Evolutionary conservation across 1,140 invertebrate species (phyloP), one percentile per base, ranked within the genome.

Genomic region (Patella vulgata): DNA sequence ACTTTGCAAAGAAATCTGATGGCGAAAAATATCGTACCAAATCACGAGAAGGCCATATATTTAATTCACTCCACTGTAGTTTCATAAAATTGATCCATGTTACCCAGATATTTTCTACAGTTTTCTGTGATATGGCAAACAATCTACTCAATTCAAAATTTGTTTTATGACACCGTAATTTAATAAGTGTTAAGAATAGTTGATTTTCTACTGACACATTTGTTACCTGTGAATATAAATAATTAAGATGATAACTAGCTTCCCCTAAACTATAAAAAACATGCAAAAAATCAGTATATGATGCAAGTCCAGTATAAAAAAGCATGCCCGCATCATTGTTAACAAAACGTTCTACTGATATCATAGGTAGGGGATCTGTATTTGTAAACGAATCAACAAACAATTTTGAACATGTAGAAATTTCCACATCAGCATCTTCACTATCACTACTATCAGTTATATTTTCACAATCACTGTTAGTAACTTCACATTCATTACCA

Each of bases 311-410:
- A 48, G 67, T 72, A 54, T 69, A 70, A 66, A 64, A 70, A 14
- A 61, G 31, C 2, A 69, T 30, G 8, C 40, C 56, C 85, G 89
- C 17, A 86, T 85, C 3, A 77, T 50, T 28, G 76, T 68, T 36
- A 90, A 92, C 77, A 87, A 88, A 77, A 12, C 48, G n/a, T 30
- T 65, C 48, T n/a, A n/a, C n/a, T n/a, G n/a, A n/a, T n/a, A n/a
- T n/a, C n/a, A n/a, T n/a, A n/a, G n/a, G n/a, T n/a, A n/a, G n/a
- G n/a, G n/a, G n/a, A n/a, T n/a, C n/a, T n/a, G n/a, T n/a, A n/a
- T n/a, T n/a, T n/a, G n/a, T n/a, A n/a, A n/a, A n/a, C n/a, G n/a
- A n/a, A n/a, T n/a, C n/a, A n/a, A n/a, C n/a, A n/a, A n/a, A n/a
- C n/a, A n/a, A n/a, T n/a, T n/a, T n/a, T n/a, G n/a, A n/a, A n/a